Conservation (phyloP, 2,888 invertebrate species). For the Pyrochroa serraticornis region DNA sequence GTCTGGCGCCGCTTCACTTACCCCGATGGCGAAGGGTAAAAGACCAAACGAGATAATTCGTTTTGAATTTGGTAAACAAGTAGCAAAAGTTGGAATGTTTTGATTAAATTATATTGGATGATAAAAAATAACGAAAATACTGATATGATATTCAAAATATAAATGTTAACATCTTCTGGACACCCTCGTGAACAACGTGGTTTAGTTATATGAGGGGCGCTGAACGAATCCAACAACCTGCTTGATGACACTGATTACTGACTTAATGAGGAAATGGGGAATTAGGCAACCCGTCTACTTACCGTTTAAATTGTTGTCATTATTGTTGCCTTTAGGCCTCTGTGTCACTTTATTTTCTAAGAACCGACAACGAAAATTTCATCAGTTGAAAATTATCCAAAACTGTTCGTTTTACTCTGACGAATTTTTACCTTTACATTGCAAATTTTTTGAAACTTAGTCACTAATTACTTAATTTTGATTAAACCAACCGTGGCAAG, state of each 20-base stretch:
- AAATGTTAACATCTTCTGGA: background rate
- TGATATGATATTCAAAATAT: background rate
- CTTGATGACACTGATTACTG: slow-evolving; percentile 30
- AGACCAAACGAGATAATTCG: slow-evolving; percentile 6
- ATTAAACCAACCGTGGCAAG: no score
- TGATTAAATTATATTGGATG: background rate
- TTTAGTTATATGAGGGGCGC: slow-evolving; percentile 29
- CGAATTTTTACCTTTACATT: no score
- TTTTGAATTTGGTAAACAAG: slow-evolving; percentile 17
- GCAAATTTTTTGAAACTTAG: no score
- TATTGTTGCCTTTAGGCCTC: background rate
- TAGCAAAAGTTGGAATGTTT: slow-evolving; percentile 1
- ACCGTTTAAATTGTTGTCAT: background rate
- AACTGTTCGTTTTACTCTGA: no score
- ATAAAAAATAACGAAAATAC: background rate
- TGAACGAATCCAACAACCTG: slow-evolving; percentile 29
- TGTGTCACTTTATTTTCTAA: background rate
- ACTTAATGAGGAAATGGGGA: slow-evolving; percentile 46
- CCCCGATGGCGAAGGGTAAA: slow-evolving; percentile 15
- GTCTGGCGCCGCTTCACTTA: slow-evolving; percentile 27
- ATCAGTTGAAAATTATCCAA: no score
- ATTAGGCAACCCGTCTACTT: slow-evolving; percentile 41
- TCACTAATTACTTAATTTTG: no score
- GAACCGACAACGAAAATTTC: background rate
- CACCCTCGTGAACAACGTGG: slow-evolving; percentile 9